Base-by-base conservation (phyloP, 1,140 invertebrate species). In the Bilobella aurantiaca region DNA sequence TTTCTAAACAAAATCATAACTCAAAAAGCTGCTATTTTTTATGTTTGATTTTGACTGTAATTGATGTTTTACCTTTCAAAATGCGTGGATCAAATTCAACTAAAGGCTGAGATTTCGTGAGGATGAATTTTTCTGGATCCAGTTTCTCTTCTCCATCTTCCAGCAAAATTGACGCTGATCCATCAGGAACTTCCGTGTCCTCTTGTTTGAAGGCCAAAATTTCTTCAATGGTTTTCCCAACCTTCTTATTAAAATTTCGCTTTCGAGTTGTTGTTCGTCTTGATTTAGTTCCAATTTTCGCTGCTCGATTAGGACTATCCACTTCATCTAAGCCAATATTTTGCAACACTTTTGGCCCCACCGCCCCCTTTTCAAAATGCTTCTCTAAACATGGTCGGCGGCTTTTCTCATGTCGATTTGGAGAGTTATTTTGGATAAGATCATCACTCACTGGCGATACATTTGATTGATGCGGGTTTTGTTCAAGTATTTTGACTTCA, bases 121-220 rank as follows among this genome's bases (percentile, higher is more conserved):
- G 29, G 29, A 49, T 63, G 1, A 69, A 2, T 60, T 69, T 69
- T 21, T 63, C 37, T 14, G 67, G 64, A 53, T 69, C 58, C 32
- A 69, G 62, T 63, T 66, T 65, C 29, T 69, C 37, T 8, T 47
- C 34, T n/a, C 18, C 16, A 34, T 56, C 3, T 23, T 30, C 29
- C 25, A 34, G 25, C 3, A 16, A 58, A 28, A 29, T 0, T 27
- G 21, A 23, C 25, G 12, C n/a, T 46, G 28, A 23, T 21, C 1
- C 3, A 37, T 37, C 23, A 3, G n/a, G 21, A n/a, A 28, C 12
- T 1, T 34, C 5, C 3, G 3, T 23, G 8, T 8, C 25, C 14
- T 12, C 12, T 23, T 53, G 49, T 53, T 23, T 23, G 25, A 14
- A 53, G 3, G 8, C 49, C 8, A 53, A 5, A 23, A 53, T 53